phyloP scores from a whole-genome alignment of 2,113 vertebrate species.

The Taurulus bubalis region DNA sequence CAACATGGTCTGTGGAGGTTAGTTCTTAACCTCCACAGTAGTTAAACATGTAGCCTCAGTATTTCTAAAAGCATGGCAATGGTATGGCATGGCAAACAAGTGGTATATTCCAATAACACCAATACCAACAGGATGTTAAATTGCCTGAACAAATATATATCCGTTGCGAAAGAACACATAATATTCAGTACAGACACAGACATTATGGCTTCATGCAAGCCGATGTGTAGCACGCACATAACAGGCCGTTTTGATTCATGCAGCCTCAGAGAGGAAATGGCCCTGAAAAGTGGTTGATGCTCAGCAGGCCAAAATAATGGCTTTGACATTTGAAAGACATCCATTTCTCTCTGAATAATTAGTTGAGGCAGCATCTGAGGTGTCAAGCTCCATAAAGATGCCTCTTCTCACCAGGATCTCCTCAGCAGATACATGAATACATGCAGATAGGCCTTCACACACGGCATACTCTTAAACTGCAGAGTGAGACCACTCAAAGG shows the following conservation, averaged over 20 bases:
- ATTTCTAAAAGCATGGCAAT: too few species aligned
- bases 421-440: too few species aligned
- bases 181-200: not conserved
- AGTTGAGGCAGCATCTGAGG: slow-evolving; percentile 23
- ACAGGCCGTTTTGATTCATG: slow-evolving; percentile 16
- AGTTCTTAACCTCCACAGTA: too few species aligned
- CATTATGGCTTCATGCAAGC: not conserved
- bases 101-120: not conserved
- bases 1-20: not conserved
- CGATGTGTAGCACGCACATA: not conserved
- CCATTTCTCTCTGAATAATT: slow-evolving; percentile 65
- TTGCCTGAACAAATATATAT: not conserved
- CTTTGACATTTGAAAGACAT: slow-evolving; percentile 72
- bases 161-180: too few species aligned
- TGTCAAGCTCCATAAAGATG: too few species aligned
- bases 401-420: too few species aligned
- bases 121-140: not conserved
- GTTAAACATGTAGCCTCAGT: not conserved
- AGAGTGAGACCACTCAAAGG: too few species aligned
- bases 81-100: too few species aligned
- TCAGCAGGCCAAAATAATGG: slow-evolving; percentile 30
- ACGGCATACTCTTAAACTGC: too few species aligned
- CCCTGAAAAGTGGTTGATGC: slow-evolving; percentile 27
- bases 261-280: slow-evolving; percentile 33
- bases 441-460: too few species aligned